These are phyloP conservation scores for Gymnosoma rotundatum DNA, from an alignment of 2,888 invertebrate genomes.

Conservation along the genomic window DNA sequence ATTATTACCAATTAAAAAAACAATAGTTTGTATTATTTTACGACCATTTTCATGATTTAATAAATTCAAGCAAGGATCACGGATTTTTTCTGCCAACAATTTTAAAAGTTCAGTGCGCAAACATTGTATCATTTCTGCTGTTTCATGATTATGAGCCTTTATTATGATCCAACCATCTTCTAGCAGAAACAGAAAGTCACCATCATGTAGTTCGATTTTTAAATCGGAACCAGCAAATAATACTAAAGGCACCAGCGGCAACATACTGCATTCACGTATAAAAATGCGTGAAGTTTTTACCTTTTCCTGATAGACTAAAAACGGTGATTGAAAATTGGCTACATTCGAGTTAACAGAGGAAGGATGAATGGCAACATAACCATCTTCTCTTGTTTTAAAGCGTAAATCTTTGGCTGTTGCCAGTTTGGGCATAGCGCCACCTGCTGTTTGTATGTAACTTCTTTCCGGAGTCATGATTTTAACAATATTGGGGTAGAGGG, in stretches of 20 bases:
- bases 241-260: conserved; percentile 88
- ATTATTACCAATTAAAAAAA: conserved; percentile 85
- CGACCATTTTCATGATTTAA: conserved; percentile 89
- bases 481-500: conserved; percentile 95
- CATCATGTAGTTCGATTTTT: conserved; percentile 88
- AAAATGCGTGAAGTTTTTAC: conserved; percentile 90
- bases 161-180: conserved; percentile 93
- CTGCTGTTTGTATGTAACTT: conserved; percentile 87
- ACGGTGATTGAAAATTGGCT: conserved; percentile 88
- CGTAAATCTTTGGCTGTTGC: conserved; percentile 88
- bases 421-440: conserved; percentile 89
- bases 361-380: conserved; percentile 89
- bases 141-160: conserved; percentile 89
- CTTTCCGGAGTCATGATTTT: conserved; percentile 91
- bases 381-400: conserved; percentile 89
- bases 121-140: conserved; percentile 92
- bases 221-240: conserved; percentile 89
- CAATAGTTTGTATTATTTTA: conserved; percentile 89
- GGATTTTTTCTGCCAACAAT: conserved; percentile 92
- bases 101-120: conserved; percentile 89
- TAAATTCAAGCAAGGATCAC: conserved; percentile 89
- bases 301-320: conserved; percentile 92
- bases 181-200: conserved; percentile 88
- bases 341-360: conserved; percentile 88
- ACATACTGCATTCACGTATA: conserved; percentile 91